Evolutionary conservation across 2,797 vertebrate species (phyloP), one percentile per base, ranked within the genome.

Genomic region (Acipenser transmontanus): DNA sequence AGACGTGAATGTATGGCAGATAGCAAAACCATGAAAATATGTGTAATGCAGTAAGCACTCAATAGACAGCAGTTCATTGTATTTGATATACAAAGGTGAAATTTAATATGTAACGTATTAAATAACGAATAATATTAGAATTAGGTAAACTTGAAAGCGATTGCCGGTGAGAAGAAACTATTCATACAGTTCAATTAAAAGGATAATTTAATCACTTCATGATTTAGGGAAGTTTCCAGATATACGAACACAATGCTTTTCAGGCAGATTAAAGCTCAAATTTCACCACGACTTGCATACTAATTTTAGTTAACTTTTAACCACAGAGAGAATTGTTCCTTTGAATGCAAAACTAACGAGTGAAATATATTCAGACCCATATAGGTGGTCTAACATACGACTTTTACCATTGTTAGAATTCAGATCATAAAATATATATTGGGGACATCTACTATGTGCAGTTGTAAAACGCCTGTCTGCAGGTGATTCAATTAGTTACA

Each of bases 391-490:
- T 74, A 59, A 59, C 54, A 59, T 56, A 13, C 13, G 64, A 70
- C 69, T 76, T 85, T 87, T 80, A 83, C 80, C 77, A 73, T 82
- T 78, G 76, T 66, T 75, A 69, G 81, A 81, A 81, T 79, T 84
- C 77, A 85, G 70, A 76, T 71, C 77, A 82, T 88, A 83, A 85
- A 84, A 82, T 76, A 62, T 77, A 80, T 77, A 78, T 69, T 68
- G 72, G 76, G 75, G 68, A 66, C 74, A 69, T 71, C 71, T 62
- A 60, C 48, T 63, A 56, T 69, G 65, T 66, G 50, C 52, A 66
- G 74, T 68, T 67, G 14, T 69, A 51, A 73, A 75, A 70, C 70
- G 50, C 17, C 60, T 69, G 62, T 62, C 54, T 57, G 11, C 54
- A 6, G 12, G 12, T 57, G n/a, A n/a, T 57, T 11, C 12, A 57